Percentiles rank a stretch among this genome's conserved stretches.
phyloP scores from a whole-genome alignment of 1,140 invertebrate species.

The Choristoneura fumiferana region DNA sequence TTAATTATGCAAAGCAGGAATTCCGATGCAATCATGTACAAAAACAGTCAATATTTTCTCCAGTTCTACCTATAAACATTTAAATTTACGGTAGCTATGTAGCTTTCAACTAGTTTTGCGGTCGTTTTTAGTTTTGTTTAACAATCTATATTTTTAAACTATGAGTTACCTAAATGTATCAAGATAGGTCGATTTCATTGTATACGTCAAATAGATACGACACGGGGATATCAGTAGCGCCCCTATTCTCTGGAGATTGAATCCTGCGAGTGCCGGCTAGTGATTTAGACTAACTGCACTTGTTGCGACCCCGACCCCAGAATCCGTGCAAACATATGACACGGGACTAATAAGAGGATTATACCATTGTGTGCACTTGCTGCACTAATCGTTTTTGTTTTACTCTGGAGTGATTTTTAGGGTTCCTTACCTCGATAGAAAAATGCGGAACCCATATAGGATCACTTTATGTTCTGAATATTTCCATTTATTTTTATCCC shows the following conservation, averaged over 20 bases:
- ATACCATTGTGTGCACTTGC: slow-evolving; percentile 44
- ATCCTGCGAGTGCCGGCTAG: slow-evolving; percentile 42
- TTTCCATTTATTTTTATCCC: no score
- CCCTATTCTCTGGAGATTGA: slow-evolving; percentile 54
- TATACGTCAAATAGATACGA: slow-evolving; percentile 48
- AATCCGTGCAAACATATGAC: slow-evolving; percentile 54
- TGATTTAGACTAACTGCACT: slow-evolving; percentile 74
- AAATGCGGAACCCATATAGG: no score
- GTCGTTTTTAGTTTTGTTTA: no score
- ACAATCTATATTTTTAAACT: not conserved
- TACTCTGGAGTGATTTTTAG: slow-evolving; percentile 1
- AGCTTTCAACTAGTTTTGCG: slow-evolving; percentile 10
- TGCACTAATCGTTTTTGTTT: slow-evolving; percentile 10
- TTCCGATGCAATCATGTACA: slow-evolving; percentile 19
- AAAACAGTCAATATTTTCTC: not conserved
- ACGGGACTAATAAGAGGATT: slow-evolving; percentile 57
- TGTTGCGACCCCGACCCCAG: slow-evolving; percentile 56
- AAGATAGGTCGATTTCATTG: slow-evolving; percentile 35
- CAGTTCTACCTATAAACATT: not conserved
- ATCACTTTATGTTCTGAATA: no score
- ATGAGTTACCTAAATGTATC: no score
- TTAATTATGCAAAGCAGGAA: slow-evolving; percentile 28
- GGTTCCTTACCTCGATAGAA: no score
- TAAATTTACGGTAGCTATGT: slow-evolving; percentile 19
- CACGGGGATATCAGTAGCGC: slow-evolving; percentile 33